Evolutionary conservation across 64 coral and sea anemone species (phyloP).

Genomic region (Cladopsammia gracilis): DNA sequence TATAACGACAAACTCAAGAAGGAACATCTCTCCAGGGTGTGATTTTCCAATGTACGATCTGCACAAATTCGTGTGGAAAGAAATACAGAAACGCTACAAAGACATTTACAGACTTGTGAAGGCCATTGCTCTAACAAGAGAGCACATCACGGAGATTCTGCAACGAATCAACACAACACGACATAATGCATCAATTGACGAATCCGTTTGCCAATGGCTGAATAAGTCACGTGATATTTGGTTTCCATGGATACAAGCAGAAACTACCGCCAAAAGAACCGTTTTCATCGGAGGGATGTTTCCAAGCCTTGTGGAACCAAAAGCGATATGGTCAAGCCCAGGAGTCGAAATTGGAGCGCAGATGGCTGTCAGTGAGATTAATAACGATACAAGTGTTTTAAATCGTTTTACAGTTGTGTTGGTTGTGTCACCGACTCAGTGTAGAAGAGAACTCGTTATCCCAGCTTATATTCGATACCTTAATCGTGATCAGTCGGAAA

Average conservation of each 20-base stretch:
- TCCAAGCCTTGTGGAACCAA: slow-evolving; percentile 66
- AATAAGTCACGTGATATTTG: slow-evolving; percentile 52
- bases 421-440: slow-evolving; percentile 69
- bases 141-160: slow-evolving; percentile 54
- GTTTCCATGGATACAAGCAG: slow-evolving; percentile 68
- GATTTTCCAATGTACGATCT: slow-evolving; percentile 65
- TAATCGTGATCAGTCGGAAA: slow-evolving; percentile 40
- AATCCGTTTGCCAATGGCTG: slow-evolving; percentile 73
- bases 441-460: slow-evolving; percentile 79
- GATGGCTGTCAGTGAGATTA: slow-evolving; percentile 76
- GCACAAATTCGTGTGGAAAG: slow-evolving; percentile 76
- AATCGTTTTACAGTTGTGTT: slow-evolving; percentile 37
- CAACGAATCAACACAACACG: slow-evolving; percentile 18
- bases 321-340: slow-evolving; percentile 86
- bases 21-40: background rate
- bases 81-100: slow-evolving; percentile 41
- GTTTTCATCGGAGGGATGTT: slow-evolving; percentile 87
- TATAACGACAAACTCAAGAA: background rate
- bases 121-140: slow-evolving; percentile 31
- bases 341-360: slow-evolving; percentile 79
- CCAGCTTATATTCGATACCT: slow-evolving; percentile 79
- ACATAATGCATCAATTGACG: background rate
- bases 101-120: slow-evolving; percentile 69
- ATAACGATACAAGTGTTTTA: slow-evolving; percentile 58
- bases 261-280: slow-evolving; percentile 22